phyloP scores from a whole-genome alignment of 2,888 invertebrate genomes.

The Drosophila yooni region DNA sequence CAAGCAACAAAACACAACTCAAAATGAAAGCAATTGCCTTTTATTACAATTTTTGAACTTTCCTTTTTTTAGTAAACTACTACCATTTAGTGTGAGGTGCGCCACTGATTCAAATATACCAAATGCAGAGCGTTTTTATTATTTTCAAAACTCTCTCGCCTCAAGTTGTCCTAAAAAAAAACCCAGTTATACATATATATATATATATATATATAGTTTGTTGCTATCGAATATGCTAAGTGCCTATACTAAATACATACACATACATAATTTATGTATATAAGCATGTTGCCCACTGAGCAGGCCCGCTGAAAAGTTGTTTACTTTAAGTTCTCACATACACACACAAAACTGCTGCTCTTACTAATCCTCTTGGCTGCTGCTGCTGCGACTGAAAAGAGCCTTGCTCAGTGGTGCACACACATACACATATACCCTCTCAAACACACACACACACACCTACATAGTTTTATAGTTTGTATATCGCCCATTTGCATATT shows the following conservation, averaged over 20 bases:
- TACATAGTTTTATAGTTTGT: slow-evolving; percentile 46
- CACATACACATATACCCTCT: slow-evolving; percentile 17
- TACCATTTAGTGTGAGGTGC: neutral
- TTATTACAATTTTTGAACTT: neutral
- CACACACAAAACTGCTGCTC: slow-evolving; percentile 28
- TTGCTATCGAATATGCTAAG: slow-evolving; percentile 78
- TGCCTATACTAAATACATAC: slow-evolving; percentile 64
- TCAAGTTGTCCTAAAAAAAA: neutral
- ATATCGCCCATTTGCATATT: slow-evolving; percentile 6
- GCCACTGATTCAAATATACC: neutral
- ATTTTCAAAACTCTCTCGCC: neutral
- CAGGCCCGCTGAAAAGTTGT: slow-evolving; percentile 53
- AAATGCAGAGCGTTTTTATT: slow-evolving; percentile 3
- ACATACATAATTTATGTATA: slow-evolving; percentile 42
- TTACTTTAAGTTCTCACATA: slow-evolving; percentile 25
- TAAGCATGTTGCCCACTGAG: slow-evolving; percentile 34
- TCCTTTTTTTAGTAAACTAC: neutral
- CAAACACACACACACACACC: slow-evolving; percentile 15
- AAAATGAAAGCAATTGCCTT: neutral
- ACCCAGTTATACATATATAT: neutral
- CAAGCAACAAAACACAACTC: slow-evolving; percentile 1
- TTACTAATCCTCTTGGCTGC: slow-evolving; percentile 6
- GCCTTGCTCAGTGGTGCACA: slow-evolving; percentile 49
- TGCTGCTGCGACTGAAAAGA: slow-evolving; percentile 7
- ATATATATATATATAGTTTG: slow-evolving; percentile 50